These are phyloP conservation scores for Melangyna quadrimaculata DNA, from an alignment of 2,888 invertebrate species.

Conservation along the genomic window DNA sequence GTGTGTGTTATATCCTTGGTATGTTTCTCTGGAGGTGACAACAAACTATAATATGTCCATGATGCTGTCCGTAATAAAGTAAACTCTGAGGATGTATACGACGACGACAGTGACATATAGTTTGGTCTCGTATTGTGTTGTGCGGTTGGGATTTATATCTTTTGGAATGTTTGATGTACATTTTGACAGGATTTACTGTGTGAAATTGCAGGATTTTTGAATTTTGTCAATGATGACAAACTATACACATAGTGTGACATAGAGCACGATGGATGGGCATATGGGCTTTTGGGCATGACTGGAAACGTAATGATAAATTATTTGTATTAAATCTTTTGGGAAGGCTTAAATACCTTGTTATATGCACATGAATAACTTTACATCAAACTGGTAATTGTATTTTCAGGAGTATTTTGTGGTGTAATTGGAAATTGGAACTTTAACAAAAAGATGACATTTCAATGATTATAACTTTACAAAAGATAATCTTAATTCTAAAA, in stretches of 20 bases:
- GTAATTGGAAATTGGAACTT: not conserved
- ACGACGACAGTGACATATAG: not conserved
- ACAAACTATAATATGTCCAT: slow-evolving; percentile 37
- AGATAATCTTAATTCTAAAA: no score
- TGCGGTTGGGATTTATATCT: slow-evolving; percentile 12
- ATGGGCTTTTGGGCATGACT: not conserved
- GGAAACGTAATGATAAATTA: not conserved
- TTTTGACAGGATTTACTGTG: slow-evolving; percentile 26
- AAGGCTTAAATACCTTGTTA: not conserved
- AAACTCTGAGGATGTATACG: slow-evolving; percentile 25
- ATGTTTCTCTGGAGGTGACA: slow-evolving; percentile 44
- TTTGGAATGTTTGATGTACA: not conserved
- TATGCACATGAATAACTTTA: not conserved
- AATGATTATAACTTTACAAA: no score
- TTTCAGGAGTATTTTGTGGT: no score
- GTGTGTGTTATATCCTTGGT: not conserved
- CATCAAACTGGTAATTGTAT: not conserved
- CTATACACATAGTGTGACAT: not conserved
- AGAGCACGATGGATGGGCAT: not conserved
- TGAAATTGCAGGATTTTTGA: slow-evolving; percentile 16
- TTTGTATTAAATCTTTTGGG: not conserved
- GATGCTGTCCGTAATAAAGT: slow-evolving; percentile 13
- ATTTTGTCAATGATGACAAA: slow-evolving; percentile 16
- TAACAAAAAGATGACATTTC: not conserved
- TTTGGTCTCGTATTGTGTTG: not conserved